Conservation (phyloP, 2,888 invertebrate genomes). For the Phaonia tiefii region DNA sequence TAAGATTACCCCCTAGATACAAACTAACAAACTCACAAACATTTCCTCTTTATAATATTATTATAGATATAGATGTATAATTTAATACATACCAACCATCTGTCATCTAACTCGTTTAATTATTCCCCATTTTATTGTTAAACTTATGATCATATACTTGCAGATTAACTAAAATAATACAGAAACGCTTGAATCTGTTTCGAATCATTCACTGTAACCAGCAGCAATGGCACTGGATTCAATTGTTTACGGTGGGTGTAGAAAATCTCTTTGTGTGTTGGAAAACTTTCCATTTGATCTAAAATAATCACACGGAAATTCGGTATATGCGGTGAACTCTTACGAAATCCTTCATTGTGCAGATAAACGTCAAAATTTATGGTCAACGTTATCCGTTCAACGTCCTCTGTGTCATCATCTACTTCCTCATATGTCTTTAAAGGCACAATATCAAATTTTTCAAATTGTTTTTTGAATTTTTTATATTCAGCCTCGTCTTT, state of each 20-base stretch:
- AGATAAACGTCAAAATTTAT: slow-evolving; percentile 77
- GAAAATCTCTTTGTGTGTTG: slow-evolving; percentile 73
- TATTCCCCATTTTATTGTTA: too few species aligned
- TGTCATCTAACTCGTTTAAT: too few species aligned
- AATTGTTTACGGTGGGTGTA: slow-evolving; percentile 71
- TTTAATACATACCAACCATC: too few species aligned
- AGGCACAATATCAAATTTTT: slow-evolving; percentile 74
- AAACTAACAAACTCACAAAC: too few species aligned
- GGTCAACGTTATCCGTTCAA: slow-evolving; percentile 53
- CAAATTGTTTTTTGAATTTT: slow-evolving; percentile 73
- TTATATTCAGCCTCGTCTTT: slow-evolving; percentile 72
- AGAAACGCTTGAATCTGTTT: slow-evolving; percentile 79
- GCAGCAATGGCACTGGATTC: slow-evolving; percentile 73
- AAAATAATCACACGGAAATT: slow-evolving; percentile 75
- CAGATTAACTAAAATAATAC: slow-evolving; percentile 75
- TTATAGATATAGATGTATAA: too few species aligned
- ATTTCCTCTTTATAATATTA: too few species aligned
- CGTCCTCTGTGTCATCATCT: background rate
- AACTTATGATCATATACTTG: too few species aligned
- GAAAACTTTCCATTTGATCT: slow-evolving; percentile 71
- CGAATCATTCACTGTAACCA: slow-evolving; percentile 78
- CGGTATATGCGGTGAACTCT: slow-evolving; percentile 74
- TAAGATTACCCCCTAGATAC: too few species aligned
- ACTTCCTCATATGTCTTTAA: slow-evolving; percentile 57
- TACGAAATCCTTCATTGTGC: slow-evolving; percentile 74